These are phyloP conservation scores for Orgyia antiqua DNA, from an alignment of 2,888 invertebrate species.

Conservation along the genomic window DNA sequence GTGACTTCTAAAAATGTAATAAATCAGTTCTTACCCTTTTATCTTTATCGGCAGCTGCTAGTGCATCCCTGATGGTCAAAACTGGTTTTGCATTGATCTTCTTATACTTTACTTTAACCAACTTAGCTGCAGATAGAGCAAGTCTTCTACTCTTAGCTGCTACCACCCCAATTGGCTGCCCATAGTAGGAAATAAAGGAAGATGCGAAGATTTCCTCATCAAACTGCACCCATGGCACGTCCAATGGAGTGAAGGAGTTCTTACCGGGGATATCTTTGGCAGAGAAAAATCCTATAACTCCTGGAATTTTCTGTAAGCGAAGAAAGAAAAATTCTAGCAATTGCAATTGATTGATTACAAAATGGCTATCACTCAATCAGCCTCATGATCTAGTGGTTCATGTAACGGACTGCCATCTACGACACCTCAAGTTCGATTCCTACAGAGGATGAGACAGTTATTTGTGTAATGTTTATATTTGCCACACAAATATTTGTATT, in stretches of 20 bases:
- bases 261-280: conserved; percentile 84
- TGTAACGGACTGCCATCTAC: too few species aligned
- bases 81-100: conserved; percentile 59
- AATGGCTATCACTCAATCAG: too few species aligned
- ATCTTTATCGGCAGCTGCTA: conserved; percentile 61
- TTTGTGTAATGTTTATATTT: too few species aligned
- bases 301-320: conserved; percentile 76
- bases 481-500: too few species aligned
- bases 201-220: conserved; percentile 76
- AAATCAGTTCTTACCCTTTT: conserved; percentile 56
- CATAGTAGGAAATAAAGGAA: conserved; percentile 78
- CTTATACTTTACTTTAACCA: conserved; percentile 76
- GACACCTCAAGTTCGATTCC: too few species aligned
- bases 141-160: conserved; percentile 80
- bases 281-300: conserved; percentile 81
- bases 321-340: too few species aligned
- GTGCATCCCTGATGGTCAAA: conserved; percentile 65
- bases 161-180: conserved; percentile 87
- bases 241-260: conserved; percentile 75
- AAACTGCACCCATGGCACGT: conserved; percentile 45
- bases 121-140: conserved; percentile 41
- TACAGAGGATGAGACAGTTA: too few species aligned
- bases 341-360: background rate
- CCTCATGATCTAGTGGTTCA: too few species aligned
- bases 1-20: too few species aligned